Evolutionary conservation across 1,140 invertebrate species (phyloP), one percentile per base, ranked within the genome.

Genomic region (Helicoverpa armigera): DNA sequence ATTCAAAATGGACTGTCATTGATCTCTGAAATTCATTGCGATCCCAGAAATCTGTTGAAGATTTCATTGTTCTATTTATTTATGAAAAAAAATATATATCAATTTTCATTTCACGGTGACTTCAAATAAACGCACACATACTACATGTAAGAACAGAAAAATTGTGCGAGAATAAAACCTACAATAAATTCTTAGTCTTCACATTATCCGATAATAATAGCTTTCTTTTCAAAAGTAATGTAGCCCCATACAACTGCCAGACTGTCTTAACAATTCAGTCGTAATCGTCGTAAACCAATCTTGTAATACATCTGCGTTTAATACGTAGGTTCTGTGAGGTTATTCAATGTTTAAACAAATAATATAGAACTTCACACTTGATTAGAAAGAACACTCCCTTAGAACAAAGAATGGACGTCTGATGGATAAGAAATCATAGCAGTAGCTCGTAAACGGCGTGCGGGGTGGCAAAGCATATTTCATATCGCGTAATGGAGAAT

Each of bases 401-500:
- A 58, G 29, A 79, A 65, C 23, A 70, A 70, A 79, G 65, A 79
- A 69, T 60, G 43, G 63, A 70, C 61, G 35, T 65, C 63, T 79
- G 84, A 85, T 82, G 80, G 81, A 81, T 86, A 85, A 86, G 88
- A 90, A 89, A 90, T 90, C 83, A 89, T 89, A 86, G 85, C 80
- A 61, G 81, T 61, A 81, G 76, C 79, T 90, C 85, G 86, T 89
- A 91, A 92, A 88, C 82, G 85, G 80, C 74, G 82, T 67, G 80
- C 61, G 63, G 85, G 82, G 69, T 85, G 83, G 78, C 72, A 73
- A 72, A 84, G 87, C 89, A 95, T 95, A 94, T 94, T 92, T 95
- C 94, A 94, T 95, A 95, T 92, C 90, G 87, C 83, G 91, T 94
- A 95, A 95, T 94, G 91, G 94, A 89, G 92, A 95, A 95, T 95